Base-by-base conservation (phyloP, 2,888 invertebrate genomes). In the Hololepta plana region DNA sequence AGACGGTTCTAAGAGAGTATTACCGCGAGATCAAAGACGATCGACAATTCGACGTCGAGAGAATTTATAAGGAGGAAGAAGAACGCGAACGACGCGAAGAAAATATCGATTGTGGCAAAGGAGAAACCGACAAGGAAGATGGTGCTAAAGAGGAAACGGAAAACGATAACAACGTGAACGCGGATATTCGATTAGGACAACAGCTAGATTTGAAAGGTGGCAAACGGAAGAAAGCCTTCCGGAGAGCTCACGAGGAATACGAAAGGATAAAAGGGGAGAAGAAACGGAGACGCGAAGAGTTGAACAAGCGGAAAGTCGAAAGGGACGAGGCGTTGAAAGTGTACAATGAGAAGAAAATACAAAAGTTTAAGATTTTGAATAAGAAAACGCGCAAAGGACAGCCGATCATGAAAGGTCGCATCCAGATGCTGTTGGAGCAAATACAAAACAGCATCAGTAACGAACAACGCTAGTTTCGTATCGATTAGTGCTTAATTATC, bases 331-430 rank as follows among this genome's bases (percentile, higher is more conserved):
- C 76, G 7, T 40, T 74, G 19, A 60, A 62, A 36, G 64, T 64
- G 35, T 79, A 76, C 41, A 73, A 71, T 38, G 62, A 71, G 43
- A 72, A 72, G 39, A 80, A 75, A 39, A 57, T 66, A 23, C 69
- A 73, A 24, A 69, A 64, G 30, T 73, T 63, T 33, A 80, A 75
- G 51, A 72, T 69, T 35, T 52, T 85, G 20, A 74, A 71, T 24
- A 73, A 72, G 45, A 79, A 71, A 45, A 87, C 76, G 1, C 73
- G 67, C 39, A 77, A 67, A 41, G 87, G 87, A 0, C 87, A 88
- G 45, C 87, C 87, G 0, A 56, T 84, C 2, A 85, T 88, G 84
- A 77, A 72, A 31, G 74, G 73, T 27, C 62, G 84, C 38, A 60
- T 87, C 45, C 72, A 85, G 51, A 48, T 80, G 43, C 55, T 88